phyloP scores from a whole-genome alignment of 2,113 vertebrate genomes.

The Clarias macrocephalus region DNA sequence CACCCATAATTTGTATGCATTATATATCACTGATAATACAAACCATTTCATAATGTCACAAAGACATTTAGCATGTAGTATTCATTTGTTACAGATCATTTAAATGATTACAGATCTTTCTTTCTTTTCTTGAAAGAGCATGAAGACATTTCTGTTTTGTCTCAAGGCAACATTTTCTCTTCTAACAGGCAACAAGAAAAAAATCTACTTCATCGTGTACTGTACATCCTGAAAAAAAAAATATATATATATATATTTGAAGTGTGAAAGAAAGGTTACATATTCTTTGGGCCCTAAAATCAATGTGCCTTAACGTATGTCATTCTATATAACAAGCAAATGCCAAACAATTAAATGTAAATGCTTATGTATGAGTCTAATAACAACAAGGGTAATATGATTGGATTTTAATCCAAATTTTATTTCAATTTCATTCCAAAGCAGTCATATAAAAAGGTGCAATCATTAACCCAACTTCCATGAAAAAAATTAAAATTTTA shows the following conservation, averaged over 20 bases:
- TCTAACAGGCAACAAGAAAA: no score
- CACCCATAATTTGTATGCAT: no score
- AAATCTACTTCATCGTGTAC: no score
- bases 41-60: no score
- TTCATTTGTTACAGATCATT: no score
- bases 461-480: background rate
- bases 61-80: no score
- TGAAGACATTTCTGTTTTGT: no score
- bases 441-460: background rate
- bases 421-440: background rate
- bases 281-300: background rate
- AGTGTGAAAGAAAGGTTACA: background rate
- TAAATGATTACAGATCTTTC: no score
- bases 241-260: background rate
- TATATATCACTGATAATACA: no score
- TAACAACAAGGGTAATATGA: background rate
- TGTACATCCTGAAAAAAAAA: no score
- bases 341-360: background rate
- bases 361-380: background rate
- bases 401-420: background rate
- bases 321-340: background rate
- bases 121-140: no score
- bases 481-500: background rate
- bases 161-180: no score
- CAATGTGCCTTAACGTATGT: background rate